These are phyloP conservation scores for Zygothrica quintamaculata DNA, from an alignment of 2,888 invertebrate species.

Conservation along the genomic window DNA sequence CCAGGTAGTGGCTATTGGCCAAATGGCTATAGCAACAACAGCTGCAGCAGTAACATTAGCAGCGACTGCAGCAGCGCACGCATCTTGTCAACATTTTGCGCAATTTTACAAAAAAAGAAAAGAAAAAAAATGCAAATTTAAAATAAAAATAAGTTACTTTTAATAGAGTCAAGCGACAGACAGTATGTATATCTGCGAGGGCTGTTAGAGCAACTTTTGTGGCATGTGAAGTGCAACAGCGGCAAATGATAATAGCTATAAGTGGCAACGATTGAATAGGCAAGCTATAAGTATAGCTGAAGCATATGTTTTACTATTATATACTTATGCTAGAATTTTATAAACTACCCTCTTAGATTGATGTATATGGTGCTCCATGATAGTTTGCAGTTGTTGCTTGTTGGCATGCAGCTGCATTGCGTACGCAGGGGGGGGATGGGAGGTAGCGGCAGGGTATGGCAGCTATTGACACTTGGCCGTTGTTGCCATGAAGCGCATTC, in stretches of 20 bases:
- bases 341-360: conserved; percentile 16
- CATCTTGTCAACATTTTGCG: conserved; percentile 56
- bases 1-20: conserved; percentile 25
- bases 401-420: conserved; percentile 38
- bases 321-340: too few relatives aligned
- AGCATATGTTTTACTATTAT: too few relatives aligned
- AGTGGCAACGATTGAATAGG: too few relatives aligned
- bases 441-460: conserved; percentile 17
- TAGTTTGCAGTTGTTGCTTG: conserved; percentile 37
- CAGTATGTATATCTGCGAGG: too few relatives aligned
- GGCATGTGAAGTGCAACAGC: too few relatives aligned
- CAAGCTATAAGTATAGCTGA: too few relatives aligned
- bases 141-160: neutral
- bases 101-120: conserved; percentile 44
- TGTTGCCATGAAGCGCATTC: conserved; percentile 53
- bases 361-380: conserved; percentile 8
- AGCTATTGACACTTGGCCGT: conserved; percentile 71
- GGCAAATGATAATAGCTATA: too few relatives aligned
- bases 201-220: too few relatives aligned
- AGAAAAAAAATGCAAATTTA: conserved; percentile 33
- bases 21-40: conserved; percentile 13
- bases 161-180: too few relatives aligned
- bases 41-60: conserved; percentile 2
- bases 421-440: conserved; percentile 15
- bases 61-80: conserved; percentile 27